These are phyloP conservation scores for Adela reaumurella DNA, from an alignment of 2,888 invertebrate species.

Conservation along the genomic window DNA sequence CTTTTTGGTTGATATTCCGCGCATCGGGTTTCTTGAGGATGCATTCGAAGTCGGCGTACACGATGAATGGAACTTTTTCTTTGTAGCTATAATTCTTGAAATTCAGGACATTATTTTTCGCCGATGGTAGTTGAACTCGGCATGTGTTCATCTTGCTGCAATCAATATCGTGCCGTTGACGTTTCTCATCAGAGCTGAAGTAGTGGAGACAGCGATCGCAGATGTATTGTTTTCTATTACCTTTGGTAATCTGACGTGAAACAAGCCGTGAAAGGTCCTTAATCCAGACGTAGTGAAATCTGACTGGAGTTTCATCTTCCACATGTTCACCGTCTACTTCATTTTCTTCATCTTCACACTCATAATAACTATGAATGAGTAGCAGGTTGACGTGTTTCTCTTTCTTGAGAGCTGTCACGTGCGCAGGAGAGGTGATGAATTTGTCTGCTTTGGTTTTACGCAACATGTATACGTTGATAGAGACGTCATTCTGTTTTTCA, in stretches of 20 bases:
- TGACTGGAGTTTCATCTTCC: not conserved
- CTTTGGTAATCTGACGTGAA: slow-evolving; percentile 1
- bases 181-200: slow-evolving; percentile 8
- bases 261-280: slow-evolving; percentile 3
- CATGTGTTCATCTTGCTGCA: not conserved
- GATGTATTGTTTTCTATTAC: not conserved
- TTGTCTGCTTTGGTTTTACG: slow-evolving; percentile 3
- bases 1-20: not conserved
- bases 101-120: not conserved
- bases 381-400: slow-evolving; percentile 6
- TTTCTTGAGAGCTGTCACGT: not conserved
- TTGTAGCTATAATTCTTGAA: not conserved
- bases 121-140: not conserved
- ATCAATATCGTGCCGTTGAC: not conserved
- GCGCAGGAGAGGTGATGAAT: slow-evolving; percentile 1
- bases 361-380: not conserved
- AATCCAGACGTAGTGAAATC: slow-evolving; percentile 4
- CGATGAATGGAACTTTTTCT: not conserved
- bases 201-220: not conserved
- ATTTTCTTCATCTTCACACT: not conserved
- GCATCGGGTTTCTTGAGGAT: not conserved
- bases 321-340: not conserved
- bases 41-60: slow-evolving; percentile 1
- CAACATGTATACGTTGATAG: slow-evolving; percentile 15
- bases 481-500: slow-evolving; percentile 15